Evolutionary conservation across 2,888 invertebrate species (phyloP), one percentile per base, ranked within the genome.

Genomic region (Lasiommata megera): DNA sequence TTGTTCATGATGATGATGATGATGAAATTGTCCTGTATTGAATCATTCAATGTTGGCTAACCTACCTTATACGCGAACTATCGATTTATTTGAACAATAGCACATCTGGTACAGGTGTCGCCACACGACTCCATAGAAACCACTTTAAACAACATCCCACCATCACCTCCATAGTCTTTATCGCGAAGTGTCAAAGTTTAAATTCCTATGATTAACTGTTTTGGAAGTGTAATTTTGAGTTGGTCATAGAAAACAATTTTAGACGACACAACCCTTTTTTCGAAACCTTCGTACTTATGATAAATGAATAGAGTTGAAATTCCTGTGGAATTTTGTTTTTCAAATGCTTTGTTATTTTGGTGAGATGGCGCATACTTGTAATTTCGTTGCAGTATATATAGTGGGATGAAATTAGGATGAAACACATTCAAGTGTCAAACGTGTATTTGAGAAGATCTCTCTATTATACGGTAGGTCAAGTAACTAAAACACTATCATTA

Each of bases 341-440:
- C 2, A 52, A 12, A 9, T 57, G 64, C 29, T 64, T 46, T 36
- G 7, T 28, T 56, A 58, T 52, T 6, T 56, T 70, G 63, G 73
- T 69, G 14, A 60, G 59, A 61, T 61, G 47, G 56, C 65, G 62
- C 59, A 66, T 56, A 73, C 78, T 78, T 79, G 78, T 62, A 67
- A 71, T 70, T 69, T 72, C 58, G 60, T 58, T 54, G 58, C 56
- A 46, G 75, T 86, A 86, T 85, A 86, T 80, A 86, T 84, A 82
- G 71, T 68, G 73, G 74, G 56, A 61, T 63, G 60, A 63, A 38
- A 65, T 68, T 61, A 46, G 64, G 66, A 71, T 67, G 68, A 72
- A 63, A 77, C 44, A 67, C 83, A 86, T 80, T 83, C 84, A 61
- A 69, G 67, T 65, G 56, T 72, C 65, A 67, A 63, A 54, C 60